A percentile compares a stretch with the other conserved stretches of the same genome.
Conservation (phyloP, 2,888 invertebrate genomes). For the Malthinus flaveolus region DNA sequence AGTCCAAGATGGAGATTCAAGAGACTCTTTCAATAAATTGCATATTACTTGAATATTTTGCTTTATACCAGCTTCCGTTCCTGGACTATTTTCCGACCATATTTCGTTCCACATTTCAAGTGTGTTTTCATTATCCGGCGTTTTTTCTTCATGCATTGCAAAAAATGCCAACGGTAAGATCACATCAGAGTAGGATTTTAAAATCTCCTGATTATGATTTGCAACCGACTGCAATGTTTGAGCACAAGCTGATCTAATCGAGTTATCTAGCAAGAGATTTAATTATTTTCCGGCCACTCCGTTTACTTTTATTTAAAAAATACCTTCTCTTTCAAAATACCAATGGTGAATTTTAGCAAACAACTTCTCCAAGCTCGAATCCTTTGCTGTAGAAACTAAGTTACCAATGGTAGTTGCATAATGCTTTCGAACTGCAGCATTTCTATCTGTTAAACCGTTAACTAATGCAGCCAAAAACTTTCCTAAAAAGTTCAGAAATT, state of each 20-base stretch:
- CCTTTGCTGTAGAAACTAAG: constrained; percentile 80
- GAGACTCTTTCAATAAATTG: constrained; percentile 67
- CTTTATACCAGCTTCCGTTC: constrained; percentile 80
- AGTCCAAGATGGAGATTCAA: constrained; percentile 85
- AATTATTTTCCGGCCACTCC: not conserved
- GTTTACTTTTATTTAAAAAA: constrained; percentile 25
- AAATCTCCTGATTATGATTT: constrained; percentile 78
- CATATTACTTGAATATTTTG: constrained; percentile 76
- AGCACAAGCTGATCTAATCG: constrained; percentile 73
- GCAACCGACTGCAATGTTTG: constrained; percentile 79
- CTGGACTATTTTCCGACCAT: constrained; percentile 88
- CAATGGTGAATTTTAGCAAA: constrained; percentile 64
- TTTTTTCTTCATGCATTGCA: constrained; percentile 85
- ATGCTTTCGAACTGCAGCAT: constrained; percentile 79
- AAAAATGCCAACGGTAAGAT: constrained; percentile 84
- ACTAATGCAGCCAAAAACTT: constrained; percentile 68
- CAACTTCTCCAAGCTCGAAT: constrained; percentile 67
- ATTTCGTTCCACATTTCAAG: constrained; percentile 83
- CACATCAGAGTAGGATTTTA: constrained; percentile 74
- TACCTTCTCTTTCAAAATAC: constrained; percentile 72
- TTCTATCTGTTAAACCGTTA: constrained; percentile 81
- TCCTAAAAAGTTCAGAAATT: constrained; percentile 32
- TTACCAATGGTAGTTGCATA: constrained; percentile 85
- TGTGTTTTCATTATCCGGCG: constrained; percentile 65
- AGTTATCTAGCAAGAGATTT: constrained; percentile 63